phyloP scores from a whole-genome alignment of 2,888 invertebrate genomes.

The Gibbula magus region DNA sequence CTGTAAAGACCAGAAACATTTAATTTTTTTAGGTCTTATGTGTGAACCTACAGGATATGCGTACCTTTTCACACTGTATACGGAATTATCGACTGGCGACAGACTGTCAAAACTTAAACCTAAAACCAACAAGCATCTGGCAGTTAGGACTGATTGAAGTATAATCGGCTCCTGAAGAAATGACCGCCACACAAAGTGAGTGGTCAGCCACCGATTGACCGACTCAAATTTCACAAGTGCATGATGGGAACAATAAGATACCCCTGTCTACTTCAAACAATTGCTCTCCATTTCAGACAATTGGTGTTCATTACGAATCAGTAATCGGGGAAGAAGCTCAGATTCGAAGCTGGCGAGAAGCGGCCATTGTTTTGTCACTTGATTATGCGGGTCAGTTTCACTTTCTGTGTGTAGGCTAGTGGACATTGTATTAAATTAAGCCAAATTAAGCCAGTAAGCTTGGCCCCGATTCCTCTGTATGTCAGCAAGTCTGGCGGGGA shows the following conservation, averaged over 20 bases:
- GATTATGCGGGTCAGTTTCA: not conserved
- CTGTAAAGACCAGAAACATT: too few relatives aligned
- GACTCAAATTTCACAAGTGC: not conserved
- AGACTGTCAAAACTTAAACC: slow-evolving; percentile 2
- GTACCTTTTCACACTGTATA: too few relatives aligned
- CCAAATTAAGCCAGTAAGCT: too few relatives aligned
- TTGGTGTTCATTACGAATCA: not conserved
- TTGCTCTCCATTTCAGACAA: not conserved
- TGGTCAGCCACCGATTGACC: not conserved
- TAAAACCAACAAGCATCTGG: not conserved
- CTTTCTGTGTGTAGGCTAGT: not conserved
- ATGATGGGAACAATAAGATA: not conserved
- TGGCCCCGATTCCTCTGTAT: too few relatives aligned
- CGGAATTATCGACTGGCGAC: not conserved
- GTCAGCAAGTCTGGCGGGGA: too few relatives aligned
- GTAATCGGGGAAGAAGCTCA: not conserved
- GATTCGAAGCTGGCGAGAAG: not conserved
- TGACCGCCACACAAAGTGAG: not conserved
- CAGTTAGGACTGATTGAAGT: not conserved
- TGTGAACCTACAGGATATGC: too few relatives aligned
- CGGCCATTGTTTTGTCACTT: not conserved
- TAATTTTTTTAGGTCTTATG: too few relatives aligned
- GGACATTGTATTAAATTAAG: too few relatives aligned
- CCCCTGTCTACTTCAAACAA: not conserved
- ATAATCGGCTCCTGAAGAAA: not conserved